Evolutionary conservation across 2,888 invertebrate species (phyloP).

Genomic region (Nephrotoma appendiculata): DNA sequence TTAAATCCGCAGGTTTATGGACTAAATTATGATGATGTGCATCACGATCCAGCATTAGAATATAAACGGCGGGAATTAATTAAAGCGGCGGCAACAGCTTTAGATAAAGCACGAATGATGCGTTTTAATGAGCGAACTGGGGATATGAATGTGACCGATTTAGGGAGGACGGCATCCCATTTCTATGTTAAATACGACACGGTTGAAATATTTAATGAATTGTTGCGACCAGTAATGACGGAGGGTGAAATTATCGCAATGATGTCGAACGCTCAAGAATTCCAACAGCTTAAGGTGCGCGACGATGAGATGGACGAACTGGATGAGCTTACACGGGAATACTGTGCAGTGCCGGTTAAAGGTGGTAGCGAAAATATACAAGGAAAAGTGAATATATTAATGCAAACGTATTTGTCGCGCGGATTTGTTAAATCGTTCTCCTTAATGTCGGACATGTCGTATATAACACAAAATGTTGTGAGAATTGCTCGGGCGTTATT

Average conservation of each 20-base stretch:
- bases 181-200: constrained; percentile 96
- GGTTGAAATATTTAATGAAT: constrained; percentile 81
- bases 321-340: constrained; percentile 54
- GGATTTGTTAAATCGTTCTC: constrained; percentile 50
- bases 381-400: constrained; percentile 89
- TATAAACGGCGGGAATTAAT: constrained; percentile 65
- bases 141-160: constrained; percentile 62
- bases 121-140: constrained; percentile 76
- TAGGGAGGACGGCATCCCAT: constrained; percentile 93
- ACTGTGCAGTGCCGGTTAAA: constrained; percentile 63
- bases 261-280: constrained; percentile 86
- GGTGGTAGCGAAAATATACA: constrained; percentile 80
- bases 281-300: constrained; percentile 87
- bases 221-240: constrained; percentile 64
- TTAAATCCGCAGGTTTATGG: constrained; percentile 74
- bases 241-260: constrained; percentile 78
- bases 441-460: constrained; percentile 28
- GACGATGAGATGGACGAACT: constrained; percentile 92
- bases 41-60: constrained; percentile 69
- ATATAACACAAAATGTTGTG: constrained; percentile 61
- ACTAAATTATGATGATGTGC: constrained; percentile 41
- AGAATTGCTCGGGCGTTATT: constrained; percentile 86
- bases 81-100: constrained; percentile 58
- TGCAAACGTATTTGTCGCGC: constrained; percentile 79
- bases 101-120: constrained; percentile 91